Evolutionary conservation across 2,888 invertebrate species (phyloP), one percentile per base, ranked within the genome.

Genomic region (Malacosoma neustria): DNA sequence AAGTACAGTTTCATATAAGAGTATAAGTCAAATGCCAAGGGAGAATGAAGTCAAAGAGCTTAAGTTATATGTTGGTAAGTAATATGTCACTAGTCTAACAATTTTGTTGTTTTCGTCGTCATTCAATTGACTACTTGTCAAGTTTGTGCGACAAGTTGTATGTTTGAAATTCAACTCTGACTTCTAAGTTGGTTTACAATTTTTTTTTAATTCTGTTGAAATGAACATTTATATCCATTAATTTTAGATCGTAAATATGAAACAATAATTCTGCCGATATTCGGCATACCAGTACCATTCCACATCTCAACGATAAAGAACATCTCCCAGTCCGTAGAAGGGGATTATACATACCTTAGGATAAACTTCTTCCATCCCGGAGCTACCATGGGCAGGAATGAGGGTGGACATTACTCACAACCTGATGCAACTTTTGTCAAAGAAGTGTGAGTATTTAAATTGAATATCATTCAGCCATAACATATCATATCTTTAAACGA

Each of bases 281-380:
- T 96, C 86, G 99, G 99, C 41, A 88, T 96, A 33, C 94, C 98
- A 1, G 97, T 97, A 42, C 99, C 99, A 37, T 99, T 97, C 76
- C 99, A 99, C 72, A 99, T 99, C 69, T 97, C 98, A 3, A 99
- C 97, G 4, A 96, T 99, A 37, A 99, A 99, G 87, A 99, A 99
- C 72, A 98, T 99, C 61, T 98, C 98, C 0, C 97, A 98, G 76
- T 97, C 98, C 0, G 96, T 99, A 9, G 99, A 99, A 81, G 98
- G 99, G 3, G 99, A 99, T 75, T 99, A 98, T 81, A 99, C 99
- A 0, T 99, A 99, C 77, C 90, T 99, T 51, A 92, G 95, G 69
- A 94, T 99, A 60, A 99, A 99, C 79, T 99, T 99, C 77, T 98
- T 97, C 82, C 98, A 98, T 77, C 99, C 99, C 22, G 99, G 99